Evolutionary conservation across 2,113 vertebrate species (phyloP).

Genomic region (Scolopax mira): DNA sequence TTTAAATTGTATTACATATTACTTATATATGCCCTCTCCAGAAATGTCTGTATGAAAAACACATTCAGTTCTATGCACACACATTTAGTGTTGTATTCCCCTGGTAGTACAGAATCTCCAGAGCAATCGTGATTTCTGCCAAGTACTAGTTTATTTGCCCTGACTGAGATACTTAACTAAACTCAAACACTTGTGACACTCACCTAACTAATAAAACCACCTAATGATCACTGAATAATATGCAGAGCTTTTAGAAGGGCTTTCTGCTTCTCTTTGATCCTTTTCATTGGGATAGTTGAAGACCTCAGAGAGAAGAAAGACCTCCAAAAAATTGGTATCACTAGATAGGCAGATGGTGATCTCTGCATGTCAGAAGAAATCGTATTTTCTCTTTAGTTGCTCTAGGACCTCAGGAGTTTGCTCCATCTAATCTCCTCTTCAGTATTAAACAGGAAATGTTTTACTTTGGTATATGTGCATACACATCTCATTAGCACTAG

Average conservation of each 20-base stretch:
- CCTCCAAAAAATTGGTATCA: neutral
- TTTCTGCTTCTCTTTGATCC: neutral
- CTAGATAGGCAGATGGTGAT: neutral
- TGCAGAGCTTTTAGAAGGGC: neutral
- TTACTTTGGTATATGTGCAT: neutral
- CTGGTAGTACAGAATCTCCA: neutral
- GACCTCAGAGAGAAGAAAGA: neutral
- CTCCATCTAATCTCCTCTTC: neutral
- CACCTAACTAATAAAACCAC: neutral
- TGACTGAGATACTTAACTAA: neutral
- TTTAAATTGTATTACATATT: conserved; percentile 12
- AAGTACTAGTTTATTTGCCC: neutral
- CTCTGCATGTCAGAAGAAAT: neutral
- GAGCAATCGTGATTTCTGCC: neutral
- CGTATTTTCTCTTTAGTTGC: neutral
- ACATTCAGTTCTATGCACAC: neutral
- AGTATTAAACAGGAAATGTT: neutral
- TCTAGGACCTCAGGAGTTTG: neutral
- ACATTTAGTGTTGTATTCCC: neutral
- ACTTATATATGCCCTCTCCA: neutral
- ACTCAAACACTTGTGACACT: neutral
- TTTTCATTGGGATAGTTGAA: neutral
- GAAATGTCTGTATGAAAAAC: neutral
- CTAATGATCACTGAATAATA: neutral
- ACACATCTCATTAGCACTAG: neutral